These are phyloP conservation scores for Aphelenchoides fujianensis DNA, from an alignment of 1,140 invertebrate genomes.

Conservation along the genomic window DNA sequence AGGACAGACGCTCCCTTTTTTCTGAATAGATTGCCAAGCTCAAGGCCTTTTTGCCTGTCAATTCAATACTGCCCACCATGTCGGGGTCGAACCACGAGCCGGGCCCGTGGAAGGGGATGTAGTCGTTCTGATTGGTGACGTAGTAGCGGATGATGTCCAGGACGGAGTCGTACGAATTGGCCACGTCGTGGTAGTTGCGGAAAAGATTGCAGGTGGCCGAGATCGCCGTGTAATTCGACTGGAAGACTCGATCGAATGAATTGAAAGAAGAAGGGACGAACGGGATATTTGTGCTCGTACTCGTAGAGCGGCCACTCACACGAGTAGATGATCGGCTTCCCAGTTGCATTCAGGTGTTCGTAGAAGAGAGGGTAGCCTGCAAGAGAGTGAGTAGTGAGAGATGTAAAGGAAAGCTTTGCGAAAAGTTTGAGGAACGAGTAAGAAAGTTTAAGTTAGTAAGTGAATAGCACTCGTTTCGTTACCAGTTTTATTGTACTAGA, in stretches of 20 bases:
- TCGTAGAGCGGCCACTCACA: conserved; percentile 91
- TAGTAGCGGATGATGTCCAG: conserved; percentile 90
- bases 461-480: too few species aligned
- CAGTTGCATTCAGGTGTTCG: conserved; percentile 78
- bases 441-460: background rate
- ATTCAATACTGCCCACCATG: background rate
- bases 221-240: conserved; percentile 76
- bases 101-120: conserved; percentile 84
- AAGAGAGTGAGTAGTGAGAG: too few species aligned
- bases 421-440: background rate
- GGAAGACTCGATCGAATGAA: too few species aligned
- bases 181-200: conserved; percentile 90
- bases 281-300: conserved; percentile 28
- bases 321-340: conserved; percentile 86
- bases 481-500: too few species aligned
- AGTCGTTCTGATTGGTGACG: conserved; percentile 83
- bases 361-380: conserved; percentile 68
- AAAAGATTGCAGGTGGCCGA: conserved; percentile 86
- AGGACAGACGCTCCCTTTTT: too few species aligned
- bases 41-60: background rate
- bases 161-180: conserved; percentile 83
- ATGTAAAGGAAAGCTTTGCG: too few species aligned
- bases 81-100: conserved; percentile 92
- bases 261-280: conserved; percentile 24
- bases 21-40: too few species aligned